A percentile compares a stretch with the other conserved stretches of the same genome.
These are phyloP conservation scores for Callaeas wilsoni DNA, from an alignment of 2,113 vertebrate species.

Conservation along the genomic window DNA sequence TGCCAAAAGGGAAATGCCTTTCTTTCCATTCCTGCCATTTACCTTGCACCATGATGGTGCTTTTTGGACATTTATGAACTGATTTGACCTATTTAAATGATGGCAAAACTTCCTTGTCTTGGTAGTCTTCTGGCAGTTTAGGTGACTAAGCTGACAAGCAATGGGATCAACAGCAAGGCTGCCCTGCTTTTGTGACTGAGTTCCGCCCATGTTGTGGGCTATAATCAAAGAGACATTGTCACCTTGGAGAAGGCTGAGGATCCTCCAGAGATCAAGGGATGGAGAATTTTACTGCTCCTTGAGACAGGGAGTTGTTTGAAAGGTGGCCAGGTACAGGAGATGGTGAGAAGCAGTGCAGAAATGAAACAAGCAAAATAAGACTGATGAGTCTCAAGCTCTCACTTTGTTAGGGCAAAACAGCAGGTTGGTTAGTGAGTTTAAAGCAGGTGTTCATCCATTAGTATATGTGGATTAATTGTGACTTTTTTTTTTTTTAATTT, in stretches of 20 bases:
- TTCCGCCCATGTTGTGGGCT: not conserved
- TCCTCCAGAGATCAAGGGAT: not conserved
- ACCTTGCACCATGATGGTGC: not conserved
- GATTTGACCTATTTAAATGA: not conserved
- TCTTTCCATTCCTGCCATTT: not conserved
- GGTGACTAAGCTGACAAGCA: not conserved
- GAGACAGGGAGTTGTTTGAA: not conserved
- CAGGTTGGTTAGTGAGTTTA: not conserved
- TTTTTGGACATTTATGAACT: not conserved
- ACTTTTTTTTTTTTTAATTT: not conserved
- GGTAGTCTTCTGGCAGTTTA: not conserved
- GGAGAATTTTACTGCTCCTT: not conserved
- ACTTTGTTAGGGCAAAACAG: not conserved
- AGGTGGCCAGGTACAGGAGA: not conserved
- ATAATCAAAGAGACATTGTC: not conserved
- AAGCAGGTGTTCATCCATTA: not conserved
- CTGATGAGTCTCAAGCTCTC: not conserved
- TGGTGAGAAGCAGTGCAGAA: not conserved
- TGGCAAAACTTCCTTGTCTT: not conserved
- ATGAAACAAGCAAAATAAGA: not conserved
- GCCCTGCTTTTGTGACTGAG: not conserved
- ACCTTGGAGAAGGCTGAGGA: not conserved
- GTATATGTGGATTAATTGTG: not conserved
- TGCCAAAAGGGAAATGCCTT: not conserved
- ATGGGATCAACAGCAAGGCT: not conserved